Percentiles rank a stretch among this genome's conserved stretches.
phyloP scores from a whole-genome alignment of 2,113 vertebrate species.

The Anolis sagrei region DNA sequence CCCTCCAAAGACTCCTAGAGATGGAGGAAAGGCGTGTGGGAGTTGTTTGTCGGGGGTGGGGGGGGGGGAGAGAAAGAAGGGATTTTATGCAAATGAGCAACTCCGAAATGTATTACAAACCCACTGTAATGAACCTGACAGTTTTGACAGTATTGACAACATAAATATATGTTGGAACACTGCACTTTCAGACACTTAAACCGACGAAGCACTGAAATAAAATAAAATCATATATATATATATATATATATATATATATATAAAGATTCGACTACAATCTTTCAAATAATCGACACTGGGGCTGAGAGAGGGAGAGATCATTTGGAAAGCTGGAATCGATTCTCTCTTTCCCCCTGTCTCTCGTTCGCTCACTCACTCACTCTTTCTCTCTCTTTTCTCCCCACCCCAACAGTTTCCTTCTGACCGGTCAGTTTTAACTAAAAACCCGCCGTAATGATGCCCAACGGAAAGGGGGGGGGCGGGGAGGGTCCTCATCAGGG shows the following conservation, averaged over 20 bases:
- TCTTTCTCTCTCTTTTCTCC: constrained; percentile 14
- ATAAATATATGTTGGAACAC: constrained; percentile 84
- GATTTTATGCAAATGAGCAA: constrained; percentile 82
- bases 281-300: constrained; percentile 86
- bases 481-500: constrained; percentile 67
- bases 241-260: too few species aligned
- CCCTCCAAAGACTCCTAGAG: constrained; percentile 35
- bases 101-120: constrained; percentile 80
- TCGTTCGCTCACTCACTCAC: too few species aligned
- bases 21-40: constrained; percentile 64
- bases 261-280: constrained; percentile 84
- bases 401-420: not conserved
- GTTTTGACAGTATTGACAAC: constrained; percentile 85
- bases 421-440: constrained; percentile 81
- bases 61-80: constrained; percentile 18
- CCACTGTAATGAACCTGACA: constrained; percentile 80
- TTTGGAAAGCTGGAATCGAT: constrained; percentile 82
- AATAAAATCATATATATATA: too few species aligned
- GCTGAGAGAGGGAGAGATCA: constrained; percentile 84
- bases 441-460: constrained; percentile 78
- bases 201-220: constrained; percentile 82
- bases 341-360: constrained; percentile 69
- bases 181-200: constrained; percentile 83
- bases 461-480: too few species aligned
- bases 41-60: constrained; percentile 27